Evolutionary conservation across 2,797 vertebrate genomes (phyloP), one percentile per base, ranked within the genome.

Genomic region (Poeciliopsis infans): DNA sequence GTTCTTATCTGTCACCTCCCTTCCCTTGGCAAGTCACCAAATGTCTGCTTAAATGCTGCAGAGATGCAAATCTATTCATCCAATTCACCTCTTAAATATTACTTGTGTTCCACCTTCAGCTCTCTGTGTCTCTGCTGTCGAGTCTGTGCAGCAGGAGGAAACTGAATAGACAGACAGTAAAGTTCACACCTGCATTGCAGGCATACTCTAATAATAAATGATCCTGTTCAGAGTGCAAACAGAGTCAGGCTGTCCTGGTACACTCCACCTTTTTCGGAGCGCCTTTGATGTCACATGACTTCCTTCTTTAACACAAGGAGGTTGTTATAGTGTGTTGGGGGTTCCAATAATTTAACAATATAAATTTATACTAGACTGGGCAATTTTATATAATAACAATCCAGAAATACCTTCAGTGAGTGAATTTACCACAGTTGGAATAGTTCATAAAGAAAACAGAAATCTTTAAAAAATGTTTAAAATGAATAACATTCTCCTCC

Each of bases 341-440:
- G 89, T 89, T 80, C 83, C 81, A 86, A 87, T 90, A 87, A 89
- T 79, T 12, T 6, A 69, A n/a, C 23, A 69, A 81, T 47, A 74
- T 36, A 76, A 88, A 84, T 85, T 81, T 77, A 85, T 75, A 1
- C 0, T 45, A 78, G 77, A 87, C 55, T 23, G 79, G 71, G 89
- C 74, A 79, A 84, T 89, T 91, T 82, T 80, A 84, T 87, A 92
- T 79, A 92, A 89, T 85, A 88, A 73, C 84, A 87, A 83, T 73
- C 78, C 79, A 83, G 76, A 78, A 86, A 80, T 74, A n/a, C 80
- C 80, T 75, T 75, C 33, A 64, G 74, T 20, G 66, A 78, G 53
- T 53, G 68, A 77, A 43, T 47, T 49, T 75, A 25, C 75, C 76
- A 49, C 59, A 85, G 33, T 46, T 74, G 31, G 66, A 61, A 74